These are phyloP conservation scores for Drosophila longiperda DNA, from an alignment of 2,888 invertebrate genomes.

Conservation along the genomic window DNA sequence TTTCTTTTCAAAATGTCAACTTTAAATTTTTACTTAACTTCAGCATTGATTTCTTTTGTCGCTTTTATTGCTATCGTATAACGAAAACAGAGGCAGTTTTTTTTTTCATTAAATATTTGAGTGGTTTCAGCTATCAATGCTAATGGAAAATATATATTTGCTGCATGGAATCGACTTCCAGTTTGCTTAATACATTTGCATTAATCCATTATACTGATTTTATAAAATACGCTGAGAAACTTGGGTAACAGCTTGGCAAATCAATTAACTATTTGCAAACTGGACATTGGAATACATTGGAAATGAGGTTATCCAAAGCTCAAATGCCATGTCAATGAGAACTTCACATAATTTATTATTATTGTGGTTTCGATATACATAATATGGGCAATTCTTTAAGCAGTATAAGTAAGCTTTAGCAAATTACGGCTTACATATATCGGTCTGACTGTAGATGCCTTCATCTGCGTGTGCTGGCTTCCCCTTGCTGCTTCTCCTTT, in stretches of 20 bases:
- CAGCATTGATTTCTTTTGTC: too few relatives aligned
- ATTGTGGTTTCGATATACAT: not conserved
- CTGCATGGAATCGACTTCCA: not conserved
- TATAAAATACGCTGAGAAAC: not conserved
- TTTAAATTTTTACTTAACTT: too few relatives aligned
- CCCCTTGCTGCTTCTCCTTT: not conserved
- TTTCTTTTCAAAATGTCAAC: too few relatives aligned
- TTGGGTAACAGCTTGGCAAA: not conserved
- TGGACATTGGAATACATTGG: not conserved
- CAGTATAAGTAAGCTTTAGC: not conserved
- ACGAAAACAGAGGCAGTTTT: too few relatives aligned
- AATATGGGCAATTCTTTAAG: not conserved
- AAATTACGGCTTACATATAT: not conserved
- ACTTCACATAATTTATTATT: not conserved
- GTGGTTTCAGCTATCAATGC: not conserved
- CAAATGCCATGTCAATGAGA: not conserved
- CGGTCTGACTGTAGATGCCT: slow-evolving; percentile 12
- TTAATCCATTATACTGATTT: not conserved
- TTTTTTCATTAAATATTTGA: too few relatives aligned
- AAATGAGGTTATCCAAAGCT: not conserved
- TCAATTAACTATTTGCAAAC: not conserved
- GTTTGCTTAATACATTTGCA: not conserved
- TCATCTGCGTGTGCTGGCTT: not conserved
- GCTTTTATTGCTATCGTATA: too few relatives aligned
- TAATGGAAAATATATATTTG: not conserved